Evolutionary conservation across 2,113 vertebrate genomes (phyloP), one percentile per base, ranked within the genome.

Genomic region (Polypterus bichir): DNA sequence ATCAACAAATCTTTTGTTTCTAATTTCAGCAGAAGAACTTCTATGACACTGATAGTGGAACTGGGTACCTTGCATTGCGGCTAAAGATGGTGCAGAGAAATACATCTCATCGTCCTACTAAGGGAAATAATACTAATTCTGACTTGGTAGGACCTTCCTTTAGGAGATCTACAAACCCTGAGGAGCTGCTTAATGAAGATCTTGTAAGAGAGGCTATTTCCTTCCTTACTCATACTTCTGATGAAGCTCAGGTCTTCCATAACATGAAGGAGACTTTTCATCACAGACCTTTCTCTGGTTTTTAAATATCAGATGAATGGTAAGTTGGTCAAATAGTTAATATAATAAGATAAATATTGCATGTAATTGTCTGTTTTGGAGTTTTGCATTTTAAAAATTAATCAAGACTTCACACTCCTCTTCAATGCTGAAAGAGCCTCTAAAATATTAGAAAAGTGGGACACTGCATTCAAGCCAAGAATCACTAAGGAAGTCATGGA

Each of bases 11-110:
- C 27, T 27, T 27, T 27, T 27, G 27, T 27, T 27, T 27, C 9
- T 51, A 7, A 7, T 9, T 51, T 51, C 9, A 2, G 5, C 45
- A 67, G 58, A 53, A 67, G 27, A 57, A 67, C n/a, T 66, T 66
- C 48, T 63, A 62, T 63, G 66, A 67, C 61, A 44, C 47, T 11
- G 66, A 52, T 8, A 56, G 57, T 53, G 66, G 58, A 27, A 61
- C 66, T 9, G 62, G 62, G 46, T 68, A 59, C 62, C n/a, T 67
- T 9, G 52, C 62, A 46, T 68, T 62, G 62, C 54, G 59, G 7
- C 62, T 68, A 9, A 61, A 68, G 46, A 61, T 62, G 7, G 49
- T 68, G 53, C 59, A 59, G 27, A 27, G 27, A 2, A 27, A 27
- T 27, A 64, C 27, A 27, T 2, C 27, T 47, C 7, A 48, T 27